Evolutionary conservation across 2,797 vertebrate species (phyloP).

Genomic region (Tympanoctomys barrerae): DNA sequence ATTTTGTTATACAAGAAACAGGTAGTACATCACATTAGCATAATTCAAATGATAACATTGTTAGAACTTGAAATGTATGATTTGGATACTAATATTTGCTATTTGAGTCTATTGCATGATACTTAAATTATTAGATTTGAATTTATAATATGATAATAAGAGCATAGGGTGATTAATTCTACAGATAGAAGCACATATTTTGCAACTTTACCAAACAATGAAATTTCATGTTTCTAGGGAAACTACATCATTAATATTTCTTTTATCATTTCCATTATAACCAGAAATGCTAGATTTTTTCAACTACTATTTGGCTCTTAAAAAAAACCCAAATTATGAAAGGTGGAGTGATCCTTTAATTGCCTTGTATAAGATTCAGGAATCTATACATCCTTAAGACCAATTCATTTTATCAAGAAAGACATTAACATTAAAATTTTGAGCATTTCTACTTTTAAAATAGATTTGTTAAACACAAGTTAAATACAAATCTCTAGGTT

Average conservation of each 20-base stretch:
- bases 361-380: neutral
- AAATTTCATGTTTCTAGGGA: neutral
- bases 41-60: neutral
- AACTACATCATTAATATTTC: neutral
- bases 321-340: neutral
- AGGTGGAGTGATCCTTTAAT: neutral
- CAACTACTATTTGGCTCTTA: neutral
- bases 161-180: neutral
- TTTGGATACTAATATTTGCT: neutral
- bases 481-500: neutral
- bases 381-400: neutral
- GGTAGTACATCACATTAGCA: neutral
- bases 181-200: neutral
- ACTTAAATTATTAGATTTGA: neutral
- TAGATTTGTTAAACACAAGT: neutral
- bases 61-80: neutral
- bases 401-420: neutral
- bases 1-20: neutral
- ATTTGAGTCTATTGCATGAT: neutral
- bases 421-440: neutral
- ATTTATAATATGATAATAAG: neutral
- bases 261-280: neutral
- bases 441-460: slow-evolving; percentile 26
- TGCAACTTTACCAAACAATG: neutral
- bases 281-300: neutral